phyloP scores from a whole-genome alignment of 2,113 vertebrate genomes.

The Ornithorhynchus anatinus region DNA sequence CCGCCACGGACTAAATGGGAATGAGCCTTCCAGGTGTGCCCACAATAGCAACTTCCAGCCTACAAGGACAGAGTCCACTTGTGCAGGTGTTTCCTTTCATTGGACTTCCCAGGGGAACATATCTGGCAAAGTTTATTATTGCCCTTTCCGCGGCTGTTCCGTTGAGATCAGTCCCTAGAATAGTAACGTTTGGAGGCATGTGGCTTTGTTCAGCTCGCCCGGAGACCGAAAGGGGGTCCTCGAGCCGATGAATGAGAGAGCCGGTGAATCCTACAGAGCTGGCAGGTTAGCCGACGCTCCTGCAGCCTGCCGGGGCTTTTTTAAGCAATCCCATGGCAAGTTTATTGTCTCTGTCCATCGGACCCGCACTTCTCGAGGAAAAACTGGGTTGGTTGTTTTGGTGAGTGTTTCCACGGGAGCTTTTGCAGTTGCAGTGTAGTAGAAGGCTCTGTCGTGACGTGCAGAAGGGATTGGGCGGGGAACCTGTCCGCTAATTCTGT shows the following conservation, averaged over 20 bases:
- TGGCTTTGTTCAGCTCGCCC: conserved; percentile 8
- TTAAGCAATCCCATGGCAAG: conserved; percentile 47
- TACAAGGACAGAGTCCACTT: conserved; percentile 38
- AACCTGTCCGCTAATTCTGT: too few species aligned
- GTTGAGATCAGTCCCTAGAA: conserved; percentile 30
- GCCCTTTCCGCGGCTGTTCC: conserved; percentile 52
- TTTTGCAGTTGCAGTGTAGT: conserved; percentile 17
- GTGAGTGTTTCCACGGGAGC: conserved; percentile 37
- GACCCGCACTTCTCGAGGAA: conserved; percentile 41
- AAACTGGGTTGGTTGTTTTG: conserved; percentile 53
- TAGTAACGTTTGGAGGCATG: conserved; percentile 29
- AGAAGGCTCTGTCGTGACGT: not conserved
- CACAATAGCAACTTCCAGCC: conserved; percentile 24
- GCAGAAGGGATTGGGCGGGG: too few species aligned
- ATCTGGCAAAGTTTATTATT: conserved; percentile 34
- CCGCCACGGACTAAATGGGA: not conserved
- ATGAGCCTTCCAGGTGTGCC: conserved; percentile 42
- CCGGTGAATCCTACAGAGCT: not conserved
- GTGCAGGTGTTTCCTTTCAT: conserved; percentile 66
- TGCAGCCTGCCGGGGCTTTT: too few species aligned
- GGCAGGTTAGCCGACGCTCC: too few species aligned
- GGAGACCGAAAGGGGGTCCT: not conserved
- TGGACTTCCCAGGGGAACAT: conserved; percentile 40
- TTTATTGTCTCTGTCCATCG: conserved; percentile 50
- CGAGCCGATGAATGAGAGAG: too few species aligned